phyloP scores from a whole-genome alignment of 2,797 vertebrate genomes.

The Scolopax rusticola region DNA sequence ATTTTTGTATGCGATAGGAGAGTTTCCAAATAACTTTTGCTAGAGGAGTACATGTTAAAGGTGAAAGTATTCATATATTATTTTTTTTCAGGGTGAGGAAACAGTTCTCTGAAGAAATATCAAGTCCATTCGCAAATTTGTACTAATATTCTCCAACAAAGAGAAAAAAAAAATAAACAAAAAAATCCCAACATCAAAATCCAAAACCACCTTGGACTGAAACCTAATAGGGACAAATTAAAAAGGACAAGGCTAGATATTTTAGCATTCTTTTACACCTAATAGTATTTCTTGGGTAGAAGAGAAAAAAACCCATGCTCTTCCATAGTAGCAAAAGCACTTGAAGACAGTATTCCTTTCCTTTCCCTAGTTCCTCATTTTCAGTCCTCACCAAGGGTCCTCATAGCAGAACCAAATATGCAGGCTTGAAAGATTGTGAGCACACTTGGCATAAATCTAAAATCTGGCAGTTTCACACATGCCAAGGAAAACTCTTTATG shows the following conservation, averaged over 20 bases:
- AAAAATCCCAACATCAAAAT: not conserved
- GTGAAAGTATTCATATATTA: not conserved
- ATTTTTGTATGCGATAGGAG: not conserved
- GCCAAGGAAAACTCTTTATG: not conserved
- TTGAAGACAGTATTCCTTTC: not conserved
- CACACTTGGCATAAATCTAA: not conserved
- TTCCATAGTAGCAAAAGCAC: not conserved
- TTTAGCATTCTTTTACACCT: not conserved
- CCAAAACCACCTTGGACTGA: not conserved
- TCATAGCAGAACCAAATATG: not conserved
- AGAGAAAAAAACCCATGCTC: rapidly evolving
- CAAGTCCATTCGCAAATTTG: not conserved
- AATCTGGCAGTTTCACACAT: not conserved
- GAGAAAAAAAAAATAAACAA: not conserved
- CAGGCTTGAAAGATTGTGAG: not conserved
- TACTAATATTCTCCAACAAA: not conserved
- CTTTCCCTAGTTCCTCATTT: not conserved
- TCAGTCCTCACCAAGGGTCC: not conserved
- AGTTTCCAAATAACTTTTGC: not conserved
- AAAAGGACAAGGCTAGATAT: not conserved
- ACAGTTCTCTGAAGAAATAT: not conserved
- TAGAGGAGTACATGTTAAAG: not conserved
- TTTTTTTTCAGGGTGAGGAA: not conserved
- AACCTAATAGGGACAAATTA: not conserved
- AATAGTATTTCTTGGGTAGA: not conserved